These are phyloP conservation scores for Rhagium mordax DNA, from an alignment of 2,888 invertebrate genomes.

Conservation along the genomic window DNA sequence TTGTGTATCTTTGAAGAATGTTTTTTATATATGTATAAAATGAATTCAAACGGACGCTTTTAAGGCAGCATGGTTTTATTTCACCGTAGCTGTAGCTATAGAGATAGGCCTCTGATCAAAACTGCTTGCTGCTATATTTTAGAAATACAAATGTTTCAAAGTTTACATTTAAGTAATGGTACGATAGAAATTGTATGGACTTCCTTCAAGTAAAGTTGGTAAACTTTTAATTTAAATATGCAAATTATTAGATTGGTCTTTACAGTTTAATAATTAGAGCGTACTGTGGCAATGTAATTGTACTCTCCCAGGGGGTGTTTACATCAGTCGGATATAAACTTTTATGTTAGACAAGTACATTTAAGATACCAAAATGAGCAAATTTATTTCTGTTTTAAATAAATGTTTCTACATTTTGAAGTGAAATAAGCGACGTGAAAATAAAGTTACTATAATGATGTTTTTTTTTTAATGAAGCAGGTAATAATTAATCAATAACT, in stretches of 20 bases:
- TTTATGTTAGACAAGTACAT: too few species aligned
- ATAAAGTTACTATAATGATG: too few species aligned
- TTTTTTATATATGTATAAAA: neutral
- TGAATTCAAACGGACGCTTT: too few species aligned
- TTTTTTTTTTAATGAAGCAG: too few species aligned
- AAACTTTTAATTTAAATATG: neutral
- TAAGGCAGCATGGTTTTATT: neutral
- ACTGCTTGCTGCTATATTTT: neutral
- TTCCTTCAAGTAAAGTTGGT: neutral
- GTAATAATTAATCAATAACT: too few species aligned
- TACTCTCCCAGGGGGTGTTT: neutral
- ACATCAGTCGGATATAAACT: neutral
- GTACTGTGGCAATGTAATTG: neutral
- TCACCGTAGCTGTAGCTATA: too few species aligned
- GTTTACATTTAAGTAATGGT: neutral
- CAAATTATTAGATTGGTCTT: neutral
- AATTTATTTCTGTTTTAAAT: too few species aligned
- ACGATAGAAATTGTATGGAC: neutral
- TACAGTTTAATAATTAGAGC: neutral
- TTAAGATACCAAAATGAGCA: too few species aligned
- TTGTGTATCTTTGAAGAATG: too few species aligned
- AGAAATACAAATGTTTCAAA: neutral
- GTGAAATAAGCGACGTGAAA: too few species aligned
- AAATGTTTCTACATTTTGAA: too few species aligned
- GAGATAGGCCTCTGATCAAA: neutral